A percentile compares a stretch with the other conserved stretches of the same genome.
These are phyloP conservation scores for Achlya flavicornis DNA, from an alignment of 2,888 invertebrate genomes.

Conservation along the genomic window DNA sequence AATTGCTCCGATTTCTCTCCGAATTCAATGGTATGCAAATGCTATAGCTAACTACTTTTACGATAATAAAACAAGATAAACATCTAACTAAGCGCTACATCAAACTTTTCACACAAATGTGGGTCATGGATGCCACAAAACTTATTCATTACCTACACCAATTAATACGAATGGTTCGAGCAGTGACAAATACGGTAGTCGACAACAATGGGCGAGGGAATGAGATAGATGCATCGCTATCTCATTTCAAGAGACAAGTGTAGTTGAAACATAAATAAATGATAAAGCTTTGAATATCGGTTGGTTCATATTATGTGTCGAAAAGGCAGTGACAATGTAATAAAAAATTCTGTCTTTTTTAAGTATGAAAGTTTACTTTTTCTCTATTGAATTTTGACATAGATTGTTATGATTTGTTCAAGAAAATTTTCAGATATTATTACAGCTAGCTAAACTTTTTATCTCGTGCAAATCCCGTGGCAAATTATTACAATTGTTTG, in stretches of 20 bases:
- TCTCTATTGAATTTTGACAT: too few species aligned
- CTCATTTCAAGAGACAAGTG: neutral
- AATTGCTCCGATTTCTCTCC: slow-evolving; percentile 1
- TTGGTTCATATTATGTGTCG: too few species aligned
- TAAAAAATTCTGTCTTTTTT: too few species aligned
- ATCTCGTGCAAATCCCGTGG: too few species aligned
- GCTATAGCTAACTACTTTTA: slow-evolving; percentile 4
- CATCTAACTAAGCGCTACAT: slow-evolving; percentile 17
- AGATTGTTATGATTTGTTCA: too few species aligned
- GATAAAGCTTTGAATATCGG: too few species aligned
- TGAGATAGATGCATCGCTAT: neutral
- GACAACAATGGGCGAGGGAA: slow-evolving; percentile 11
- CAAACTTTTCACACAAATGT: slow-evolving; percentile 36
- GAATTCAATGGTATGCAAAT: neutral
- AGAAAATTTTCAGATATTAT: too few species aligned
- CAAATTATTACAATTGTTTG: neutral
- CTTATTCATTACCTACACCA: slow-evolving; percentile 45
- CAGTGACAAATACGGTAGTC: slow-evolving; percentile 15
- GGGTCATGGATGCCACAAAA: slow-evolving; percentile 60
- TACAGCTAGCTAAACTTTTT: too few species aligned
- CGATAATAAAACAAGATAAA: slow-evolving; percentile 1
- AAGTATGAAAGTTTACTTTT: too few species aligned
- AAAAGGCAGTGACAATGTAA: too few species aligned
- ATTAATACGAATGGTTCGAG: slow-evolving; percentile 50
- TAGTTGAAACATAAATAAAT: neutral